These are phyloP conservation scores for Sinopyrophorus schimmeli DNA, from an alignment of 2,888 invertebrate genomes.

Conservation along the genomic window DNA sequence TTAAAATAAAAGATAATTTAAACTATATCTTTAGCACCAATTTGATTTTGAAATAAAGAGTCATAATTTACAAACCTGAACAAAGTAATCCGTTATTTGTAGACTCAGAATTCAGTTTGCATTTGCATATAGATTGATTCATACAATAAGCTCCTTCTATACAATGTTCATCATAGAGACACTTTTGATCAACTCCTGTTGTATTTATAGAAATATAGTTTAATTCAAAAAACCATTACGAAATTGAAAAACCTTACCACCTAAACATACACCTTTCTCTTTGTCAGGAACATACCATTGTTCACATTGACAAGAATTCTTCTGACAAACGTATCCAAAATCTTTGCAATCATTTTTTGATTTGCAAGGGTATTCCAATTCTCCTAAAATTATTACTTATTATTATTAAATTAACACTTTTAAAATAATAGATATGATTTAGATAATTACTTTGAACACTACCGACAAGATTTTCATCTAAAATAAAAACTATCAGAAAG, in stretches of 20 bases:
- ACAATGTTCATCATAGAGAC: slow-evolving; percentile 54
- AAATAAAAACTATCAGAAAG: slow-evolving; percentile 4
- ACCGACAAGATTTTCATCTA: slow-evolving; percentile 1
- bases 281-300: slow-evolving; percentile 45
- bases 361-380: slow-evolving; percentile 41
- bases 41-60: no score
- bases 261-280: slow-evolving; percentile 48
- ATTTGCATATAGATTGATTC: slow-evolving; percentile 49
- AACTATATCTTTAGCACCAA: no score
- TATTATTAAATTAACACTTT: background rate
- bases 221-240: background rate
- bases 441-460: background rate
- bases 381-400: slow-evolving; percentile 30
- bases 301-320: slow-evolving; percentile 51
- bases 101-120: slow-evolving; percentile 46
- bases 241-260: slow-evolving; percentile 40
- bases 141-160: slow-evolving; percentile 53
- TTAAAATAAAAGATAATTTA: no score
- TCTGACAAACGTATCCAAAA: slow-evolving; percentile 50
- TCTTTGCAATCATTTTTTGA: slow-evolving; percentile 44
- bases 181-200: slow-evolving; percentile 51
- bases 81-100: slow-evolving; percentile 46
- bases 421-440: background rate
- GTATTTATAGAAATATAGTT: background rate
- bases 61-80: no score